Conservation (phyloP, 2,888 invertebrate species). For the Plebejus argus region DNA sequence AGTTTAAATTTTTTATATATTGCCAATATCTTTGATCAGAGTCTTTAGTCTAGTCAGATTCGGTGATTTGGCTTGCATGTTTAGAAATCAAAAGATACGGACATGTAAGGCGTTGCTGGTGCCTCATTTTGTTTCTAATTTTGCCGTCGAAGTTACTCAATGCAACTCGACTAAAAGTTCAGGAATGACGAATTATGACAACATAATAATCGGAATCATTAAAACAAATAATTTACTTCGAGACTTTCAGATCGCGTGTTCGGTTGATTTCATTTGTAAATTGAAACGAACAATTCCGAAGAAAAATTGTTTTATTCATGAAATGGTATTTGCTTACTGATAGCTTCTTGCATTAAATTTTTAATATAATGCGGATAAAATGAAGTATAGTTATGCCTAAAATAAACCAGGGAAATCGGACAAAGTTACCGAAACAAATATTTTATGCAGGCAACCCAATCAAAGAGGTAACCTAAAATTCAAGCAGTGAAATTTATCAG, state of each 20-base stretch:
- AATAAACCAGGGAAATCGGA: background rate
- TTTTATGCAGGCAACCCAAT: background rate
- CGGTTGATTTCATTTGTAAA: background rate
- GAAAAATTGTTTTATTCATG: background rate
- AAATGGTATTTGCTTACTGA: background rate
- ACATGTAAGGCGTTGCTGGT: too few relatives aligned
- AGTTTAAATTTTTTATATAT: too few relatives aligned
- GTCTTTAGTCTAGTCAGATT: too few relatives aligned
- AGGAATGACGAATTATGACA: background rate
- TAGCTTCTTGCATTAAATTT: conserved; percentile 1
- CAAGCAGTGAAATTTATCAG: background rate
- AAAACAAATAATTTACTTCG: background rate
- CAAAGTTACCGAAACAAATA: background rate
- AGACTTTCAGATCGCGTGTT: background rate
- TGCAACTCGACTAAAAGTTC: background rate
- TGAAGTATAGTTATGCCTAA: background rate
- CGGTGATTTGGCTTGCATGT: too few relatives aligned
- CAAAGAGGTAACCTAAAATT: too few relatives aligned
- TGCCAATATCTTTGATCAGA: too few relatives aligned
- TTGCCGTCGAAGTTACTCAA: too few relatives aligned
- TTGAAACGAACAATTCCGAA: background rate
- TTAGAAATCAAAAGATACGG: too few relatives aligned
- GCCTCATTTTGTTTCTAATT: too few relatives aligned
- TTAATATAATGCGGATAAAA: background rate
- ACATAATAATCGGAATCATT: background rate